Evolutionary conservation across 2,113 vertebrate species (phyloP), one percentile per base, ranked within the genome.

Genomic region (Gymnogyps californianus): DNA sequence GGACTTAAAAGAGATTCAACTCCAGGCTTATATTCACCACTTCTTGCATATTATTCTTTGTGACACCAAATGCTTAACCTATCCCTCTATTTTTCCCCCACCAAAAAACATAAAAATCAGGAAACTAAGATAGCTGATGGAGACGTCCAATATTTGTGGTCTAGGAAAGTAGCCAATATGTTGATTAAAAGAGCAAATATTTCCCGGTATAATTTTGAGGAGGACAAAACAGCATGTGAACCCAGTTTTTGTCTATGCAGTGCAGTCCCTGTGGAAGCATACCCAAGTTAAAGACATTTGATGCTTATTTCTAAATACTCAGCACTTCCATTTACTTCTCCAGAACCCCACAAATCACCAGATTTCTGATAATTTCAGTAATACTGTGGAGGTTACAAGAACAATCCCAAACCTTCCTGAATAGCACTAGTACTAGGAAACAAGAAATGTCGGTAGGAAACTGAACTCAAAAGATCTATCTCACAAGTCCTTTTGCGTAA

Each of bases 211-310:
- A 52, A 46, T n/a, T 47, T 66, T n/a, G 11, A 91, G n/a, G 16
- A 75, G 14, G 10, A 79, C 25, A 79, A 81, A 89, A 57, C 9
- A 57, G 51, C 67, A 51, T 3, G 12, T 20, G 34, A 89, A 70
- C 32, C 28, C 0, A 0, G 5, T n/a, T 34, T 70, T 55, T 62
- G 52, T 9, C 54, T 75, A 38, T 6, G 9, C 42, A 38, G 38
- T 46, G 26, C 34, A 67, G 32, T 34, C 19, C 34, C 52, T 36
- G 54, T 24, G 20, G 66, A 78, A 61, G 55, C 34, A 10, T 4
- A 47, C 11, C 16, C 52, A 44, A 70, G 26, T 31, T 72, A 81
- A 74, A 85, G 65, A 54, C 47, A 52, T 71, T 61, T 76, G 36
- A 55, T 67, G 34, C 29, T 36, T 66, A 42, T 57, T 83, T 83